Base-by-base conservation (phyloP, 2,888 invertebrate species). In the Ectemnius cavifrons region DNA sequence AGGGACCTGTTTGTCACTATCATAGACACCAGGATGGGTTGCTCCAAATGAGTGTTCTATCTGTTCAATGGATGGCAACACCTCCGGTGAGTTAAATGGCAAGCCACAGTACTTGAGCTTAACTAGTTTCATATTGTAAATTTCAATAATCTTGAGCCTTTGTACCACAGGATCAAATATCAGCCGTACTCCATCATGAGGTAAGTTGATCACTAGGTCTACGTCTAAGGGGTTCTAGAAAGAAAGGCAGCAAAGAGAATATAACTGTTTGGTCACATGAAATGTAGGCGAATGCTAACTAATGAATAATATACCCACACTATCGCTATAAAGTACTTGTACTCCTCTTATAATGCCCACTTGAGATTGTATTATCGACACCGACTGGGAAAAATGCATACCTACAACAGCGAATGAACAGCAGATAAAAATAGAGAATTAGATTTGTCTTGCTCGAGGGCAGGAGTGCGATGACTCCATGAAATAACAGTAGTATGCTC, bases 1-100 rank as follows among this genome's bases (percentile, higher is more conserved):
- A 6, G 28, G 8, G 77, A 91, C 93, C 92, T 98, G 97, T 85
- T 97, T 96, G 90, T 97, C 97, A 73, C 97, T 95, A 92, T 99
- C 99, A 91, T 98, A 99, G 63, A 98, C 97, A 85, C 99, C 99
- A 37, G 99, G 99, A 92, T 98, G 98, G 46, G 99, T 99, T 75
- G 99, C 99, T 80, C 99, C 99, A 92, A 99, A 99, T 67, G 98
- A 98, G 92, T 98, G 97, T 92, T 99, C 99, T 84, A 99, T 98
- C 92, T 98, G 98, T 92, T 99, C 98, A 87, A 99, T 97, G 77
- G 98, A 98, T 80, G 99, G 99, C 91, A 96, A 94, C 77, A 98
- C 96, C 92, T 98, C 97, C 13, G 98, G 97, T 37, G 98, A 97
- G 92, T 97, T 96, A 91, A 97, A 98, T 80, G 95, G 94, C 91